Conservation (phyloP, 2,797 vertebrate species). For the Heterohyrax brucei region DNA sequence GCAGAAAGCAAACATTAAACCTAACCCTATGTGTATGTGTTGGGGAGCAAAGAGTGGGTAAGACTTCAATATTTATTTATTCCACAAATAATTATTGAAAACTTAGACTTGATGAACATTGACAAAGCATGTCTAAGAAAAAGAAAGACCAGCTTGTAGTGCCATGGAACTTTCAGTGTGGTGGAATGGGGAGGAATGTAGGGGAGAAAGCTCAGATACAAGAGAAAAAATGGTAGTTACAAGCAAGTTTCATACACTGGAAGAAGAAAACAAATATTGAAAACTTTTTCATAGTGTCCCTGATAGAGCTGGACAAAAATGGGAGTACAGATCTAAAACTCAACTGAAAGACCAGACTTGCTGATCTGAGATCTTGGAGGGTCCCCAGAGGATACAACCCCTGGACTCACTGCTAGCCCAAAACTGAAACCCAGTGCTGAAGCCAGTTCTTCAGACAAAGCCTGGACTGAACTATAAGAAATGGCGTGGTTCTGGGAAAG, state of each 20-base stretch:
- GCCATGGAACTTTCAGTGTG: neutral
- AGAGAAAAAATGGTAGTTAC: neutral
- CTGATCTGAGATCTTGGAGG: too few relatives aligned
- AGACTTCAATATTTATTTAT: neutral
- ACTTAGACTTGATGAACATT: neutral
- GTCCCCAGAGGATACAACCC: too few relatives aligned
- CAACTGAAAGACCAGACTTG: too few relatives aligned
- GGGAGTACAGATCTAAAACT: too few relatives aligned
- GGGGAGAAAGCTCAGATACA: neutral
- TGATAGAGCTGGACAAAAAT: too few relatives aligned
- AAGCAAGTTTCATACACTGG: constrained; percentile 33
- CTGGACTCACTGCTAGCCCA: too few relatives aligned
- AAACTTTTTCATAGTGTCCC: neutral
- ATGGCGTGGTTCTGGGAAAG: too few relatives aligned
- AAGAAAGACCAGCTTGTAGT: neutral
- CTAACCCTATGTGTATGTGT: neutral
- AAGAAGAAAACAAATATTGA: neutral
- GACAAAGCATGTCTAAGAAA: neutral
- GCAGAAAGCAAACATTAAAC: constrained; percentile 40
- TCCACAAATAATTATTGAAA: neutral
- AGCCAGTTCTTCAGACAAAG: too few relatives aligned
- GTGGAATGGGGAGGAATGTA: neutral
- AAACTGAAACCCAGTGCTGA: too few relatives aligned
- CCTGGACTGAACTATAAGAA: too few relatives aligned
- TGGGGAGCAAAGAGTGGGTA: neutral